Base-by-base conservation (phyloP, 2,888 invertebrate genomes). In the Temnothorax unifasciatus region DNA sequence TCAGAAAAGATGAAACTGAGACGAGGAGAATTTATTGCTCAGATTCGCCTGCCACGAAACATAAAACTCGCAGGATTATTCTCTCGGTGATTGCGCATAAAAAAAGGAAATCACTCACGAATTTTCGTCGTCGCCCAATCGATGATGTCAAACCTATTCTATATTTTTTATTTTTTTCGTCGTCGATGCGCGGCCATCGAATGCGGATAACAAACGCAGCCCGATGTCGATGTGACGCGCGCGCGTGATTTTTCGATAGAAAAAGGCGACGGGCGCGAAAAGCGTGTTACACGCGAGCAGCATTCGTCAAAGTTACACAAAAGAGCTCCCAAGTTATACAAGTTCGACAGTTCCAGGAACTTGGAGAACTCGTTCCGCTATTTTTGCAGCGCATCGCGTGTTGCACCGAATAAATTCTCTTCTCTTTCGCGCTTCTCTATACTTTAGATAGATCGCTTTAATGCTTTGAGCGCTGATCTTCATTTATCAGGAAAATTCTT, bases 241-340 rank as follows among this genome's bases (percentile, higher is more conserved):
- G 66, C 77, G 71, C 59, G 77, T 64, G 83, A 83, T 50, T 83
- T 83, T 83, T 79, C 81, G 61, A 83, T 66, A 61, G 34, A 69
- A 69, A 68, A 79, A 61, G 63, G 21, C 61, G 69, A 69, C 44
- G 69, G 57, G 57, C 74, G 73, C 34, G 73, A 73, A 59, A 59
- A 59, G 71, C 71, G 77, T 59, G 79, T 73, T 81, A 81, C 74
- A 74, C 57, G 59, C 74, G 79, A 73, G 34, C 74, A 74, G 59
- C 79, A 81, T 83, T 83, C 81, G 81, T 83, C 81, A 81, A 83
- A 83, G 69, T 83, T 83, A 41, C 44, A 79, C 79, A 79, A 83
- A 61, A 81, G 83, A 64, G 63, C 69, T 15, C n/a, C 34, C 59
- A 74, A 73, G 47, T 81, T 81, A 74, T 81, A 59, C 79, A 59